phyloP scores from a whole-genome alignment of 2,797 vertebrate species.

The Chelon labrosus region DNA sequence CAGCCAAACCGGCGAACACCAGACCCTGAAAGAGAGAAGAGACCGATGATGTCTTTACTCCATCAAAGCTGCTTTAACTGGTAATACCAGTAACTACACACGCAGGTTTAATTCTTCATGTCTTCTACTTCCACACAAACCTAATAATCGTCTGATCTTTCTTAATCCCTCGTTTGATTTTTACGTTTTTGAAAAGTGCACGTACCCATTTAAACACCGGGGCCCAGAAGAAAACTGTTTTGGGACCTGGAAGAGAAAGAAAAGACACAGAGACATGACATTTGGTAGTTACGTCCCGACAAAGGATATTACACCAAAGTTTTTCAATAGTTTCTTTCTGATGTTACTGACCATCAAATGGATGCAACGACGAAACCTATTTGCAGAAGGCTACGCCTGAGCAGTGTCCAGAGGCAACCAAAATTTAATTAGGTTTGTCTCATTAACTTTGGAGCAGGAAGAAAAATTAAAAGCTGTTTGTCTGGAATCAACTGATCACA shows the following conservation, averaged over 20 bases:
- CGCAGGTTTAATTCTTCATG: not conserved
- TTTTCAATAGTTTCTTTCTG: not conserved
- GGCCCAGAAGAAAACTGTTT: slow-evolving; percentile 99
- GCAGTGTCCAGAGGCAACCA: not conserved
- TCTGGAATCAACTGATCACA: not conserved
- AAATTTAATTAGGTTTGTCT: not conserved
- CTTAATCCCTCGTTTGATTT: too few species aligned
- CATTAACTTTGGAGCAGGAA: not conserved
- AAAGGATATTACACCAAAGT: not conserved
- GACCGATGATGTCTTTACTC: not conserved
- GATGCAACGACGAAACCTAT: not conserved
- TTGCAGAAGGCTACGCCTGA: not conserved
- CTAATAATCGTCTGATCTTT: too few species aligned
- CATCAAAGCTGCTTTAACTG: not conserved
- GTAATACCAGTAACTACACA: not conserved
- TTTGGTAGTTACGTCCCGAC: not conserved
- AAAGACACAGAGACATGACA: slow-evolving; percentile 17
- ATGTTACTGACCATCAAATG: not conserved
- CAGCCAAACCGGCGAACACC: slow-evolving; percentile 94
- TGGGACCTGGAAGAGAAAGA: slow-evolving; percentile 88
- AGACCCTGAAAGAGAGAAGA: slow-evolving; percentile 84
- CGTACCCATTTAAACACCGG: slow-evolving; percentile 99
- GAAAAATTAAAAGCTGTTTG: not conserved
- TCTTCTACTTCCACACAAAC: not conserved
- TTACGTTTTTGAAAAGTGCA: slow-evolving; percentile 5